A percentile compares a stretch with the other conserved stretches of the same genome.
These are phyloP conservation scores for Ophion costatus DNA, from an alignment of 2,888 invertebrate species.

Conservation along the genomic window DNA sequence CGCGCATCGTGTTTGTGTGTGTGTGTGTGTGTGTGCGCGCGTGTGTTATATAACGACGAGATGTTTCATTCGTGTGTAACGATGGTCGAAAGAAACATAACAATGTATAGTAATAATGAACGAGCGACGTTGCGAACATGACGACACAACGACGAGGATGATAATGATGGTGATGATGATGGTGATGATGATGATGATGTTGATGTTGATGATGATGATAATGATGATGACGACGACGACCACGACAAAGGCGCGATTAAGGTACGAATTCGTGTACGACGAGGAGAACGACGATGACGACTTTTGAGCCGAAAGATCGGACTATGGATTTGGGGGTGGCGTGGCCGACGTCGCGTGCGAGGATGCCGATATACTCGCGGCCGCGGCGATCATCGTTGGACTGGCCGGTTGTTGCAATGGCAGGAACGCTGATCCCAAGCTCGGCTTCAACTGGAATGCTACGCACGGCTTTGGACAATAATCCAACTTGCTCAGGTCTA, in stretches of 20 bases:
- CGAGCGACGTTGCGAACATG: slow-evolving; percentile 54
- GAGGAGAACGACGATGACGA: slow-evolving; percentile 73
- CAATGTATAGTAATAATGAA: slow-evolving; percentile 55
- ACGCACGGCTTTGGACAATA: slow-evolving; percentile 87
- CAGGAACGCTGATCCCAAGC: slow-evolving; percentile 92
- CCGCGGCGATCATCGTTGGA: slow-evolving; percentile 76
- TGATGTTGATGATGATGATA: slow-evolving; percentile 7
- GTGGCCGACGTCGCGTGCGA: slow-evolving; percentile 81
- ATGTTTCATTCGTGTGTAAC: slow-evolving; percentile 36
- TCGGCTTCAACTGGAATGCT: slow-evolving; percentile 91
- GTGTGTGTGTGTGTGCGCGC: background rate
- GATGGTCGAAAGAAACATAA: slow-evolving; percentile 41
- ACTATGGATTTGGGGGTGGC: slow-evolving; percentile 83
- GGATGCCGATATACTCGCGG: slow-evolving; percentile 77
- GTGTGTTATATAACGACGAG: slow-evolving; percentile 18
- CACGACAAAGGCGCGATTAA: slow-evolving; percentile 75
- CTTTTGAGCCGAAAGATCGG: slow-evolving; percentile 75
- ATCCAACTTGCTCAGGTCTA: slow-evolving; percentile 84
- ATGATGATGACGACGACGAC: slow-evolving; percentile 67
- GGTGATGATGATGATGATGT: background rate
- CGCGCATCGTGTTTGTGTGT: slow-evolving; percentile 11
- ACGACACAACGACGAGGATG: slow-evolving; percentile 70
- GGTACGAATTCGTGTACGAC: slow-evolving; percentile 65
- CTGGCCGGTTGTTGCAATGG: slow-evolving; percentile 86
- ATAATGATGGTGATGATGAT: slow-evolving; percentile 62